Evolutionary conservation across 1,140 invertebrate species (phyloP).

Genomic region (Papilio dardanus): DNA sequence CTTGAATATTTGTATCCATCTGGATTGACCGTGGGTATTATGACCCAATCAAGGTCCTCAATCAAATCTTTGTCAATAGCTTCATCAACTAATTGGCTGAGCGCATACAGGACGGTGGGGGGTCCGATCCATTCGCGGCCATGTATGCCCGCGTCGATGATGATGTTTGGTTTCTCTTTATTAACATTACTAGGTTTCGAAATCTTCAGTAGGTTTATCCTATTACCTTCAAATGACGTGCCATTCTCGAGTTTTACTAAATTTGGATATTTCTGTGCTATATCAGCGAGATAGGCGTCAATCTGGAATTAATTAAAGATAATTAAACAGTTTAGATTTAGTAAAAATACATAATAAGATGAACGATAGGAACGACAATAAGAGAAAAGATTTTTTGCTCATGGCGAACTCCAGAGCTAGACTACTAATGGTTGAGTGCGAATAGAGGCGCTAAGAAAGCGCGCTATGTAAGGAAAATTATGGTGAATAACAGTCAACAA

Average conservation of each 20-base stretch:
- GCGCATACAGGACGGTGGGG: conserved; percentile 78
- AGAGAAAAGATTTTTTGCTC: no score
- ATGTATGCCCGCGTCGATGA: conserved; percentile 75
- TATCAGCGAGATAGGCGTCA: conserved; percentile 76
- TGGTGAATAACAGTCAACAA: no score
- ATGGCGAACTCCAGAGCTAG: no score
- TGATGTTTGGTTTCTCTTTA: conserved; percentile 54
- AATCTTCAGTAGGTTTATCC: conserved; percentile 67
- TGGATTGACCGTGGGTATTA: conserved; percentile 81
- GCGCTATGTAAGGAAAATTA: no score
- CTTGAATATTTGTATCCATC: conserved; percentile 78
- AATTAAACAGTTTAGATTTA: no score
- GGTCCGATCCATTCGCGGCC: conserved; percentile 85
- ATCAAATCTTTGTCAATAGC: conserved; percentile 78
- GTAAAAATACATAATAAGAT: no score
- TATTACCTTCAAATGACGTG: conserved; percentile 77
- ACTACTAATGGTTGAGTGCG: no score
- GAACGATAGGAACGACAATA: no score
- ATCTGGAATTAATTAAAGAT: conserved; percentile 70
- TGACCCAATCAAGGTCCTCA: conserved; percentile 72
- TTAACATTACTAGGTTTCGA: conserved; percentile 51
- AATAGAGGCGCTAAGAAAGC: no score
- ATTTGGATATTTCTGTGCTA: conserved; percentile 71
- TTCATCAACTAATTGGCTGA: conserved; percentile 74
- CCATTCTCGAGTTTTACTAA: conserved; percentile 72